phyloP scores from a whole-genome alignment of 37 sponge, comb jelly and placozoan genomes.

The Chondrosia reniformis region DNA sequence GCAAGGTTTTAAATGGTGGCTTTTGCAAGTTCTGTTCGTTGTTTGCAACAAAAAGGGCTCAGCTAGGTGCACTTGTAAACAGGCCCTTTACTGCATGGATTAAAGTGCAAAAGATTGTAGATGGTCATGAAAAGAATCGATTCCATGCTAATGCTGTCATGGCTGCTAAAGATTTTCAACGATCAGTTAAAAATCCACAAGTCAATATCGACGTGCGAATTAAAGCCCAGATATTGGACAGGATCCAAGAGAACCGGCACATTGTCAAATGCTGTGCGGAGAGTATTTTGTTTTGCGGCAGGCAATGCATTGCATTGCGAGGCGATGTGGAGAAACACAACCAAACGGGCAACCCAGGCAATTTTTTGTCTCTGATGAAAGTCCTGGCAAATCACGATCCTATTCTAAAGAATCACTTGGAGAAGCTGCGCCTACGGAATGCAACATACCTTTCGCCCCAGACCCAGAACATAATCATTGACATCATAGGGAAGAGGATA shows the following conservation, averaged over 20 bases:
- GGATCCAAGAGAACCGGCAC: conserved; percentile 38
- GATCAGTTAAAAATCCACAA: conserved; percentile 30
- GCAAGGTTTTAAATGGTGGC: background rate
- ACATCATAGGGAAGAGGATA: conserved; percentile 36
- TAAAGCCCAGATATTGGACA: background rate
- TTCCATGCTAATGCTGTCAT: conserved; percentile 23
- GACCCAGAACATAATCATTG: conserved; percentile 47
- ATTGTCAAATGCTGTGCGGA: conserved; percentile 36
- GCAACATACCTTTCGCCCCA: conserved; percentile 45
- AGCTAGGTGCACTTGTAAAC: background rate
- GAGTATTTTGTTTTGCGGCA: conserved; percentile 40
- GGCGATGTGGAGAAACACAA: conserved; percentile 43
- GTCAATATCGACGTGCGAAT: conserved; percentile 20
- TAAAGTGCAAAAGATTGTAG: conserved; percentile 2
- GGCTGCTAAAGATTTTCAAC: conserved; percentile 30
- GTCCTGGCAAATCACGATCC: conserved; percentile 28
- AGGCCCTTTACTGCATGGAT: conserved; percentile 28
- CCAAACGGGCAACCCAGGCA: conserved; percentile 46
- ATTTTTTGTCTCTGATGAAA: conserved; percentile 49
- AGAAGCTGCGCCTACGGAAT: conserved; percentile 26
- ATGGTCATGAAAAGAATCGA: conserved; percentile 5
- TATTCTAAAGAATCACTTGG: conserved; percentile 33
- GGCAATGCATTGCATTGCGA: conserved; percentile 55
- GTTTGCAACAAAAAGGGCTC: background rate
- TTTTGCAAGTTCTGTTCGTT: background rate